phyloP scores from a whole-genome alignment of 1,140 invertebrate genomes.

The Drosophila ficusphila region DNA sequence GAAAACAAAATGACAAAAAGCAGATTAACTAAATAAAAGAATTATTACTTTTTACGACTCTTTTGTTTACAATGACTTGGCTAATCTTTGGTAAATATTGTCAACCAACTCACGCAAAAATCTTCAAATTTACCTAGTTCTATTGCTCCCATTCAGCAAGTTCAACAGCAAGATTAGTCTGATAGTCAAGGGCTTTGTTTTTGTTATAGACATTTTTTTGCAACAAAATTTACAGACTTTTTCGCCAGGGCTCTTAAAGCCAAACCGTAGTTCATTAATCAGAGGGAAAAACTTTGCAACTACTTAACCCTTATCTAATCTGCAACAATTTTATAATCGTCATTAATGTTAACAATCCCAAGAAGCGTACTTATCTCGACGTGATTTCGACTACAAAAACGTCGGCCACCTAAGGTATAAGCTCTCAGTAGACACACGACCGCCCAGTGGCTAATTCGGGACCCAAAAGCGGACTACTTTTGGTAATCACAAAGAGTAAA shows the following conservation, averaged over 20 bases:
- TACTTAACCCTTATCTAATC: conserved; percentile 39
- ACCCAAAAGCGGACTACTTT: conserved; percentile 7
- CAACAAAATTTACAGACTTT: conserved; percentile 1
- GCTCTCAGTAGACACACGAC: conserved; percentile 49
- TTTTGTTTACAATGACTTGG: conserved; percentile 3
- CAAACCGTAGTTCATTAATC: conserved; percentile 15
- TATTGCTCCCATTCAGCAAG: neutral
- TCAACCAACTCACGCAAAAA: neutral
- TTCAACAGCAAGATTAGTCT: conserved; percentile 2
- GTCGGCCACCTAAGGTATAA: conserved; percentile 1
- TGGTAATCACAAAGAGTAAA: neutral
- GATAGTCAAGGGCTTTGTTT: neutral
- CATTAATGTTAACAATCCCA: conserved; percentile 15
- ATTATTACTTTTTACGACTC: conserved; percentile 3
- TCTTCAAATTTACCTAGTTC: conserved; percentile 5
- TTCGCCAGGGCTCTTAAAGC: neutral
- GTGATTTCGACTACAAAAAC: conserved; percentile 69
- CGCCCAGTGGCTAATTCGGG: conserved; percentile 3
- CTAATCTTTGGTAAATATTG: conserved; percentile 2
- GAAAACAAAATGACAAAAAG: neutral
- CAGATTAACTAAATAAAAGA: neutral
- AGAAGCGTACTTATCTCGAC: conserved; percentile 10
- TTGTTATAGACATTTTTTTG: neutral
- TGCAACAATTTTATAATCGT: conserved; percentile 37
- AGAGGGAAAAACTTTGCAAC: neutral